A percentile compares a stretch with the other conserved stretches of the same genome.
phyloP scores from a whole-genome alignment of 2,797 vertebrate genomes.

The Gymnopithys bicolor region DNA sequence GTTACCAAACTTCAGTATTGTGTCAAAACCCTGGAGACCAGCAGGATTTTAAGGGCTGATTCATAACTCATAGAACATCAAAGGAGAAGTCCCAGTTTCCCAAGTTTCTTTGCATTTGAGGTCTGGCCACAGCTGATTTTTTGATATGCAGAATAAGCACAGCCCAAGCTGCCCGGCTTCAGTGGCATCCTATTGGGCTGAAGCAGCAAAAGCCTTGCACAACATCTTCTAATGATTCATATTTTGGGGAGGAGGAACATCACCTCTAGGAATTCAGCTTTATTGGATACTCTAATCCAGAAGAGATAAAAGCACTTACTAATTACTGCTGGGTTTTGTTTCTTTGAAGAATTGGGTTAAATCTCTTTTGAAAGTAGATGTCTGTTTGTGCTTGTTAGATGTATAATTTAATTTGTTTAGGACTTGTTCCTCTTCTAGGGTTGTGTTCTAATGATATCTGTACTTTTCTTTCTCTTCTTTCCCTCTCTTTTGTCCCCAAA shows the following conservation, averaged over 20 bases:
- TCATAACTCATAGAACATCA: background rate
- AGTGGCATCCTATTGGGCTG: background rate
- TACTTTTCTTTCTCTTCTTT: background rate
- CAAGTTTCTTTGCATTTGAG: background rate
- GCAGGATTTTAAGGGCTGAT: background rate
- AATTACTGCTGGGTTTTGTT: constrained; percentile 64
- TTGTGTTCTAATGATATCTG: constrained; percentile 16
- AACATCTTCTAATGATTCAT: constrained; percentile 1
- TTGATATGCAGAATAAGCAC: background rate
- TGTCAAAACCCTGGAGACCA: background rate
- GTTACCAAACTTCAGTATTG: background rate
- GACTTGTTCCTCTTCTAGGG: background rate
- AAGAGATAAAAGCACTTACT: constrained; percentile 66
- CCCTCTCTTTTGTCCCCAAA: background rate
- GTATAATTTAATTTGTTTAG: constrained; percentile 71
- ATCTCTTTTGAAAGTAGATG: constrained; percentile 47
- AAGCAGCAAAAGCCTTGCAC: background rate
- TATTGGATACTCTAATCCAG: constrained; percentile 36
- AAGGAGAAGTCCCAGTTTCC: background rate
- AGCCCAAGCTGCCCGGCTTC: background rate
- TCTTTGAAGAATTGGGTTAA: constrained; percentile 72
- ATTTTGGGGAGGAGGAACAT: constrained; percentile 33
- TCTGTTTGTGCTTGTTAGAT: constrained; percentile 54
- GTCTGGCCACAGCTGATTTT: background rate
- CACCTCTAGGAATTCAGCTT: constrained; percentile 63